Percentiles rank a stretch among this genome's conserved stretches.
Conservation (phyloP, 2,797 vertebrate genomes). For the Benthosema pterotum region DNA sequence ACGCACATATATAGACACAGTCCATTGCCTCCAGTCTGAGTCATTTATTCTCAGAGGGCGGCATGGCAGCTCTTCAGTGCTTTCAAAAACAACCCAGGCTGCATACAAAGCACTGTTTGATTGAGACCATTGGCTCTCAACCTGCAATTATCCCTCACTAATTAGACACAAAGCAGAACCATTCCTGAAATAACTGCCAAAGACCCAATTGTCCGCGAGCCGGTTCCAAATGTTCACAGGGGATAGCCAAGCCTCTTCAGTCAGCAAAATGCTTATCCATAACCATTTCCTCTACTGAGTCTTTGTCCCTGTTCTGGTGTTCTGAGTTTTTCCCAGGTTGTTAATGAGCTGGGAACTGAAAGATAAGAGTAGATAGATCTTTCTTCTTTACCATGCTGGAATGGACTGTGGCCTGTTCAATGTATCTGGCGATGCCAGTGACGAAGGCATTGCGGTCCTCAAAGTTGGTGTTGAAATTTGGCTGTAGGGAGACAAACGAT, state of each 20-base stretch:
- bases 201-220: constrained; percentile 43
- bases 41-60: constrained; percentile 7
- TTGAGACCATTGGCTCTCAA: constrained; percentile 39
- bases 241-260: constrained; percentile 13
- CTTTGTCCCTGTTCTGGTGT: constrained; percentile 19
- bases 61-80: constrained; percentile 9
- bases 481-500: constrained; percentile 73
- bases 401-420: constrained; percentile 97
- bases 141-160: constrained; percentile 65
- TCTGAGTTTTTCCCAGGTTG: constrained; percentile 10
- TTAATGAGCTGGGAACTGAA: neutral
- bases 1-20: constrained; percentile 8
- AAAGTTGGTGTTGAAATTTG: constrained; percentile 99
- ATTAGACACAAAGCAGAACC: constrained; percentile 65
- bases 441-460: constrained; percentile 99
- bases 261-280: constrained; percentile 15
- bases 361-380: neutral
- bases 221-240: constrained; percentile 15
- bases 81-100: constrained; percentile 18
- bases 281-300: constrained; percentile 18
- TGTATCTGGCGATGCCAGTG: constrained; percentile 97
- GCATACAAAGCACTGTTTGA: constrained; percentile 64
- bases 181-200: constrained; percentile 31
- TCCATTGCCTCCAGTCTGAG: constrained; percentile 8
- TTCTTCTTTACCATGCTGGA: constrained; percentile 90